phyloP scores from a whole-genome alignment of 2,797 vertebrate genomes.

The Peromyscus aztecus region DNA sequence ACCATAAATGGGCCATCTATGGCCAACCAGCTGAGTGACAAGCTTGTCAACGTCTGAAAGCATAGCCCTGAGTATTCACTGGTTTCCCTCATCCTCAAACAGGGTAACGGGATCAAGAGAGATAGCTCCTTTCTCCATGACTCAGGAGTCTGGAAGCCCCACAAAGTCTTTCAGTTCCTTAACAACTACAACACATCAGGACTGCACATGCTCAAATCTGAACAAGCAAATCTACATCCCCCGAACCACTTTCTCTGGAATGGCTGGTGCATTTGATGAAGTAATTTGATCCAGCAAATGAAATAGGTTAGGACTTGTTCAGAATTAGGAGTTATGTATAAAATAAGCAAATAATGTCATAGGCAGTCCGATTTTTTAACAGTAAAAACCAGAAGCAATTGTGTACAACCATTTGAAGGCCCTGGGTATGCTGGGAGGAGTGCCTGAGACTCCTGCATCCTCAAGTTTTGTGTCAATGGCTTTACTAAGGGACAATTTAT shows the following conservation, averaged over 20 bases:
- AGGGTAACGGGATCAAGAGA: neutral
- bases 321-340: neutral
- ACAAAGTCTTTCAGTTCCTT: neutral
- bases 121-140: neutral
- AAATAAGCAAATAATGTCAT: slow-evolving; percentile 18
- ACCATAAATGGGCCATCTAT: neutral
- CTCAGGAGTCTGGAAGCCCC: neutral
- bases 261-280: neutral
- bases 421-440: neutral
- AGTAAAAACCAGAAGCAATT: neutral
- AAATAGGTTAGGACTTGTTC: slow-evolving; percentile 2
- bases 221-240: neutral
- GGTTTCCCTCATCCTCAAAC: neutral
- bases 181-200: neutral
- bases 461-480: slow-evolving; percentile 21
- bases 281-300: neutral
- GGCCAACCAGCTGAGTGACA: neutral
- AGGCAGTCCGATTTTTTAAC: neutral
- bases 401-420: neutral
- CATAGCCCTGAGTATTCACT: neutral
- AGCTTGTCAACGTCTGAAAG: neutral
- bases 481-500: slow-evolving; percentile 6
- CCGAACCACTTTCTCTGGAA: neutral
- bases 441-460: neutral
- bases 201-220: neutral